Base-by-base conservation (phyloP, 2,113 vertebrate species). In the Corythoichthys intestinalis region DNA sequence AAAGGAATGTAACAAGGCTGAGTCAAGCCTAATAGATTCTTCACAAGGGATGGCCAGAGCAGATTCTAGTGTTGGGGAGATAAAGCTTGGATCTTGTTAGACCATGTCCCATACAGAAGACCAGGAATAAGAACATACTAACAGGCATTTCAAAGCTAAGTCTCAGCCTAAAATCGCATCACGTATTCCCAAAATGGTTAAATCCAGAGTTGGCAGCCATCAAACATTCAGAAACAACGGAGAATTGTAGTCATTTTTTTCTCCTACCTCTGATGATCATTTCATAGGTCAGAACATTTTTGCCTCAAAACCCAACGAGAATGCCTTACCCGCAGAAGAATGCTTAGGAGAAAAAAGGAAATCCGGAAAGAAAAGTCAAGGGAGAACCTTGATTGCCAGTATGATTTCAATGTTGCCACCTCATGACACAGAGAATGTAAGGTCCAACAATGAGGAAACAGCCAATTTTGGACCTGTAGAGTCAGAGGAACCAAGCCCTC, bases 181-280 rank as follows among this genome's bases (percentile, higher is more conserved):
- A 65, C 83, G 76, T 6, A 78, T 84, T 53, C 66, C 80, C 13
- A 91, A 86, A 79, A 48, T 67, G 15, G 74, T 1, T 41, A 84
- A 73, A 50, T 20, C 9, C 17, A 50, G 12, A 15, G 53, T 48
- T 6, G 57, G 44, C n/a, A 80, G 35, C 17, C n/a, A 28, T 46
- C 68, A 69, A 48, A 84, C 83, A 65, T 0, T 34, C 50, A 1
- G 59, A 72, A 60, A 68, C 68, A 0, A 47, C 46, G 6, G 11
- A 46, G 12, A 20, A 68, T 28, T 49, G 34, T 7, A 82, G 75
- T 28, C 4, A 11, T 20, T 65, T 54, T 28, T 44, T 44, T 41
- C 20, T 28, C 4, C 5, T n/a, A 66, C 62, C 13, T 4, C 81
- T 6, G 82, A 81, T 10, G 79, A 89, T 69, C 85, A 71, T 73